Evolutionary conservation across 2,888 invertebrate species (phyloP), one percentile per base, ranked within the genome.

Genomic region (Ptilodon capucinus): DNA sequence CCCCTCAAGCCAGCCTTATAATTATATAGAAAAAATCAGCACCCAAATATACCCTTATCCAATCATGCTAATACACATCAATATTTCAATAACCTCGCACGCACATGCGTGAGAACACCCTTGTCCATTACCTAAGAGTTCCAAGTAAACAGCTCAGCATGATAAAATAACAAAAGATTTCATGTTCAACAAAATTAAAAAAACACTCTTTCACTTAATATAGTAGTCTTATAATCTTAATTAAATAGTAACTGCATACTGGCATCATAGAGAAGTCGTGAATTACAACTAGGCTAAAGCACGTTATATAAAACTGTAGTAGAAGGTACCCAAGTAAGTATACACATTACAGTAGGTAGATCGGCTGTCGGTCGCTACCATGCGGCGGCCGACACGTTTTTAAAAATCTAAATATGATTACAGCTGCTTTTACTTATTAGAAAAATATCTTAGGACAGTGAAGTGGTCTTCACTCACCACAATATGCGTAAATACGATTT

Each of bases 1-100:
- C 48, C 54, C 56, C 57, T 49, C 51, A 64, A 59, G 66, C 62
- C 49, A 50, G 57, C 53, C 39, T 40, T 42, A 42, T 49, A 44
- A 43, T 42, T 40, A 39, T 40, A 46, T 44, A 44, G 17, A 55
- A 56, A 64, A 64, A 57, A 45, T 60, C 61, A 67, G 66, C 75
- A 74, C 71, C 67, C 68, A 61, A 60, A 54, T 55, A 53, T 68
- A 75, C 70, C 74, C 70, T 73, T 56, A 64, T 70, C 62, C 64
- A 66, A 53, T 60, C 60, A 51, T 64, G 21, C 39, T 8, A 40
- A 40, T 25, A 9, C 5, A 49, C 43, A 50, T 42, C 44, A 44
- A 49, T 47, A 44, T 17, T 18, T 45, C 40, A 36, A 30, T 21
- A 42, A 42, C 36, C 21, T 9, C 5, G 8, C n/a, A 28, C 7